Base-by-base conservation (phyloP, 2,113 vertebrate genomes). In the Himantopus leucocephalus region DNA sequence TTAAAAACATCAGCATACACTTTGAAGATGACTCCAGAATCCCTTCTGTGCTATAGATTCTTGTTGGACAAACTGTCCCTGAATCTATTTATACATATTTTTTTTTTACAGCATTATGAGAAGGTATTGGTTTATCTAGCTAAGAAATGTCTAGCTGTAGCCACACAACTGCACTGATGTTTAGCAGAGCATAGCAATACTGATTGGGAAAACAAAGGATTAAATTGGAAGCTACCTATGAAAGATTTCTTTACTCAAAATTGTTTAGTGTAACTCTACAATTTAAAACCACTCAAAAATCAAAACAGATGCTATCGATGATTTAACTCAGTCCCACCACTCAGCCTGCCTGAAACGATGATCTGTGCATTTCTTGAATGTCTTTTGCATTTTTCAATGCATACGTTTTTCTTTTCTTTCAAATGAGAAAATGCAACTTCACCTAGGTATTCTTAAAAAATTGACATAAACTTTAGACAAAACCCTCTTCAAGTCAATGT, bases 11-110 rank as follows among this genome's bases (percentile, higher is more conserved):
- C 53, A 95, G 8, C 23, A 68, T 70, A 56, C 37, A 60, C 93
- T 96, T 95, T 93, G 92, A 94, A 96, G 88, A 92, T n/a, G 24
- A 66, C 59, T 94, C 71, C 87, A 94, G 73, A 88, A 92, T 72
- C 59, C 67, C 48, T 70, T 89, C 86, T 82, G 88, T 81, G 73
- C 68, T 92, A 29, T 75, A 85, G 62, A 68, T 58, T 92, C 76
- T 88, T 90, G 71, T 71, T 93, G 67, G 63, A 93, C 55, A 95
- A 96, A 85, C 84, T 86, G 82, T 90, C 74, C 81, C 74, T 62
- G 63, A 76, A 76, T 95, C 26, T 92, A 62, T 85, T 87, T 82
- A 55, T 77, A 74, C 77, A 29, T 63, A 27, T 39, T 30, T 10
- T 37, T 76, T 35, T 85, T 91, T 82, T 73, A 4, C 62, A 79